phyloP scores from a whole-genome alignment of 2,888 invertebrate genomes.

The Seira musarum region DNA sequence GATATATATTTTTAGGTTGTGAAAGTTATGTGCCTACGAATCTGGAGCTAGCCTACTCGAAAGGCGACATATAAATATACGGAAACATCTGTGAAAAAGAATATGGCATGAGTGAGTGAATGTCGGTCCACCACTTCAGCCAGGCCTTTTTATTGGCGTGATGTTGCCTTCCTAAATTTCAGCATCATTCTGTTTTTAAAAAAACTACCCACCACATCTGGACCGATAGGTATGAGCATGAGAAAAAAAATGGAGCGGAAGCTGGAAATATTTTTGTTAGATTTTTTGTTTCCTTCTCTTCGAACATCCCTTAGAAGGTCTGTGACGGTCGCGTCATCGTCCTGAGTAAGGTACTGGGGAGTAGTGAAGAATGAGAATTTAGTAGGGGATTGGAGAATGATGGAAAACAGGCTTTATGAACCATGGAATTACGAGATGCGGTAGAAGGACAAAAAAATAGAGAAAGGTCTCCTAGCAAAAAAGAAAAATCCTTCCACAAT shows the following conservation, averaged over 20 bases:
- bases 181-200: background rate
- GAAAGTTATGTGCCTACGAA: background rate
- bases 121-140: background rate
- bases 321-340: background rate
- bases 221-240: background rate
- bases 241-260: slow-evolving; percentile 53
- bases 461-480: no score
- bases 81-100: background rate
- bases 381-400: slow-evolving; percentile 58
- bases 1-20: background rate
- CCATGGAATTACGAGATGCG: slow-evolving; percentile 58
- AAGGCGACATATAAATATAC: no score
- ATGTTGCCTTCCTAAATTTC: background rate
- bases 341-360: no score
- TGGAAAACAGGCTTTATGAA: slow-evolving; percentile 61
- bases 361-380: slow-evolving; percentile 43
- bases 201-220: background rate
- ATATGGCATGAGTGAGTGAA: background rate
- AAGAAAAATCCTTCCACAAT: no score
- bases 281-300: slow-evolving; percentile 24
- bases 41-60: background rate
- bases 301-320: background rate
- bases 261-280: slow-evolving; percentile 40
- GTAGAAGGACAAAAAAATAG: slow-evolving; percentile 28
- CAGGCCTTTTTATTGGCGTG: background rate